Percentiles rank a stretch among this genome's conserved stretches.
Conservation (phyloP, 2,113 vertebrate species). For the Silurus meridionalis region DNA sequence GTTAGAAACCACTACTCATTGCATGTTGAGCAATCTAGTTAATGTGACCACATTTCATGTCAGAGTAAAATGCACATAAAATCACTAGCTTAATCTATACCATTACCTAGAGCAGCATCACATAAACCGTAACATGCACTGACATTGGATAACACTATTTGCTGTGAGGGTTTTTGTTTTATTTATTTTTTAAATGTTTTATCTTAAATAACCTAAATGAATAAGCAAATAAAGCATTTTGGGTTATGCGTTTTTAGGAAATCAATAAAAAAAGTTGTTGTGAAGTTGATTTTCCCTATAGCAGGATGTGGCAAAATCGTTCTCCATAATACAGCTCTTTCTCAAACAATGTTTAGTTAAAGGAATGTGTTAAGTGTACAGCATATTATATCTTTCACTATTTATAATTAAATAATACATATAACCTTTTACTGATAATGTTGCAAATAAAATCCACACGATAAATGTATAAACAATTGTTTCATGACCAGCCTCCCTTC, state of each 20-base stretch:
- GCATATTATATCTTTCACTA: background rate
- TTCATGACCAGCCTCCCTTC: background rate
- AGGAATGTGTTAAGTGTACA: background rate
- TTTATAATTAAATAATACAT: background rate
- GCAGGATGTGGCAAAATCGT: background rate
- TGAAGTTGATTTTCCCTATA: background rate
- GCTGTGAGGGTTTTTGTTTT: background rate
- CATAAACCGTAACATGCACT: background rate
- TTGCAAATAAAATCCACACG: background rate
- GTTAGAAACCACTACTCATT: background rate
- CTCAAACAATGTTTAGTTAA: background rate
- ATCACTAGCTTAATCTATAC: background rate
- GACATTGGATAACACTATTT: background rate
- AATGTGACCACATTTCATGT: background rate
- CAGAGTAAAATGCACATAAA: background rate
- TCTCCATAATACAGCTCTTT: background rate
- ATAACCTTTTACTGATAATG: background rate
- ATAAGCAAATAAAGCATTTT: background rate
- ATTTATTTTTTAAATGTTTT: background rate
- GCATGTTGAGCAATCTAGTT: background rate
- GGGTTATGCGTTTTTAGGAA: background rate
- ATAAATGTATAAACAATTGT: background rate
- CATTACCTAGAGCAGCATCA: constrained; percentile 20
- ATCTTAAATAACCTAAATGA: too few relatives aligned
- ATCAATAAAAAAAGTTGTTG: background rate